Percentiles rank a stretch among this genome's conserved stretches.
Conservation (phyloP, 2,888 invertebrate genomes). For the Trisateles emortualis region DNA sequence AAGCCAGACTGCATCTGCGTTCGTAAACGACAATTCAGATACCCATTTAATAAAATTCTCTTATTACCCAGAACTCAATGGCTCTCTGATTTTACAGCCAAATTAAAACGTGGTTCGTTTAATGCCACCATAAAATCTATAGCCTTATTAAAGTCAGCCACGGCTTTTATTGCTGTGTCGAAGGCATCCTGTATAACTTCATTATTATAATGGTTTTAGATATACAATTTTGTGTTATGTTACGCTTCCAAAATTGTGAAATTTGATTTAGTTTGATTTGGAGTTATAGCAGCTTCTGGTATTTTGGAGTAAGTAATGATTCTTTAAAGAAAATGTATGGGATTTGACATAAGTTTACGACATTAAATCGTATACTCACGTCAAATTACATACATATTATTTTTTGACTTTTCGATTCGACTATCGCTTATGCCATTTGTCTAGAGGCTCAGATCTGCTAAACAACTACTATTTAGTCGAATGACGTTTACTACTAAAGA, state of each 20-base stretch:
- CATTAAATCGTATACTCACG: no score
- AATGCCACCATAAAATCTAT: constrained; percentile 66
- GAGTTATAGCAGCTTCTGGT: background rate
- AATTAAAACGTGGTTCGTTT: constrained; percentile 63
- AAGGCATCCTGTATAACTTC: constrained; percentile 42
- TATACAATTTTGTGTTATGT: constrained; percentile 14
- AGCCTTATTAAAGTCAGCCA: constrained; percentile 59
- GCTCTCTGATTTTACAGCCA: constrained; percentile 60
- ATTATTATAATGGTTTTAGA: constrained; percentile 36
- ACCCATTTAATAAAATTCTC: constrained; percentile 14
- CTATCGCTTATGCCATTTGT: no score
- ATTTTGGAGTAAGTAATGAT: no score
- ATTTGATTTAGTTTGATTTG: background rate
- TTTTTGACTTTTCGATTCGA: no score
- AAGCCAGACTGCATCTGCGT: no score
- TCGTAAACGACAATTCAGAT: background rate
- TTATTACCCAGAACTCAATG: constrained; percentile 20
- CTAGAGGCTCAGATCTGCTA: no score
- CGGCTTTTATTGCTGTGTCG: constrained; percentile 54
- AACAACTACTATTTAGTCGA: no score
- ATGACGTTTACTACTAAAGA: no score
- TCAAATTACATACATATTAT: no score
- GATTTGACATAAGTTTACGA: no score
- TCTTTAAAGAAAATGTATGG: no score
- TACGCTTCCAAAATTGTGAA: background rate